Evolutionary conservation across 1,140 invertebrate genomes (phyloP).

Genomic region (Hypsibius dujardini): DNA sequence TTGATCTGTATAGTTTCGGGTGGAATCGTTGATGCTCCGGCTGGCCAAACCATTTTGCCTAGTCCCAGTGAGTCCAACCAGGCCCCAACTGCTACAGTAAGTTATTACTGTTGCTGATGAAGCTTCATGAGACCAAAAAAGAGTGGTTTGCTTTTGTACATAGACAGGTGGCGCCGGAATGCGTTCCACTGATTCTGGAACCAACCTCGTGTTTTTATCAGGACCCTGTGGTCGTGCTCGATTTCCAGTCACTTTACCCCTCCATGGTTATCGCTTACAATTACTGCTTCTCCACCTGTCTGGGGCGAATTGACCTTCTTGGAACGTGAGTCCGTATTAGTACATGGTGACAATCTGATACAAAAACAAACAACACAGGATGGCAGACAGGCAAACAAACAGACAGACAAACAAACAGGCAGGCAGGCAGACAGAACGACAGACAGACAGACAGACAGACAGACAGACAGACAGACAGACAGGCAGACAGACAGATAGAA

Average conservation of each 20-base stretch:
- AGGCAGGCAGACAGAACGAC: too few species aligned
- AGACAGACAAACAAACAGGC: too few species aligned
- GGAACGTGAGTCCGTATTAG: conserved; percentile 40
- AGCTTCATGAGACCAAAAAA: conserved; percentile 16
- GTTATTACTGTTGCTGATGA: conserved; percentile 1
- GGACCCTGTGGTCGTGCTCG: conserved; percentile 67
- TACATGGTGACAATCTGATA: conserved; percentile 20
- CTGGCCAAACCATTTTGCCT: conserved; percentile 69
- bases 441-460: too few species aligned
- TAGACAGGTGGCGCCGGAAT: conserved; percentile 75
- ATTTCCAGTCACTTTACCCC: conserved; percentile 97
- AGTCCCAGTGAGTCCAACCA: conserved; percentile 65
- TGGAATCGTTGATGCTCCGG: conserved; percentile 93
- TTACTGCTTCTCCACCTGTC: conserved; percentile 92
- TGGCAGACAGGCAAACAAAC: too few species aligned
- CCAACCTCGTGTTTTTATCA: conserved; percentile 48
- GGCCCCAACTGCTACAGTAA: conserved; percentile 48
- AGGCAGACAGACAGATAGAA: too few species aligned
- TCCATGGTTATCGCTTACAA: conserved; percentile 99
- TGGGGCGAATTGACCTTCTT: conserved; percentile 66
- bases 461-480: too few species aligned
- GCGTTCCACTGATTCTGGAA: conserved; percentile 83
- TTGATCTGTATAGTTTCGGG: conserved; percentile 51
- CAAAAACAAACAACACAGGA: not conserved
- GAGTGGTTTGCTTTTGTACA: conserved; percentile 18